Conservation (phyloP, 2,888 invertebrate genomes). For the Lasioglossum vierecki region DNA sequence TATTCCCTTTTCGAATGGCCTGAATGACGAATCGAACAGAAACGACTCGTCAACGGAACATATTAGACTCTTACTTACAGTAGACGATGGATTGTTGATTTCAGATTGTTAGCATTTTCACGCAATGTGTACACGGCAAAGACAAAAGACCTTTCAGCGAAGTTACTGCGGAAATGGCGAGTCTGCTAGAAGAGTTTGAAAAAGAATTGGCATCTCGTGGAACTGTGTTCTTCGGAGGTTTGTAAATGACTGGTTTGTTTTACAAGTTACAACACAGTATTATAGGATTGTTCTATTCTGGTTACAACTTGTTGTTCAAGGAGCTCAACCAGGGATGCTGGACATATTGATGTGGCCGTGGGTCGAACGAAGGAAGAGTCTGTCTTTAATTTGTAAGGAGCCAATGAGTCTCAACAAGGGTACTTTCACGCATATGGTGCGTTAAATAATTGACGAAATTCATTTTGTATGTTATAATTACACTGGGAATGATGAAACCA, state of each 20-base stretch:
- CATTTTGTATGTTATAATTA: neutral
- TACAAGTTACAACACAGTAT: neutral
- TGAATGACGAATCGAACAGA: too few species aligned
- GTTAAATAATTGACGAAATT: constrained; percentile 31
- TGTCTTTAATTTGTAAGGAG: constrained; percentile 74
- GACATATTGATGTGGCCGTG: constrained; percentile 84
- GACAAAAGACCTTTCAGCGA: constrained; percentile 73
- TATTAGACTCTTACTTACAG: neutral
- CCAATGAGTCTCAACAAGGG: constrained; percentile 71
- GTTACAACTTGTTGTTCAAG: constrained; percentile 50
- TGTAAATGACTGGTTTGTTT: constrained; percentile 1
- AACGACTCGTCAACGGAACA: too few species aligned
- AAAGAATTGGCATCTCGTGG: constrained; percentile 80
- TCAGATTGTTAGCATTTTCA: constrained; percentile 74
- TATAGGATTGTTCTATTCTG: constrained; percentile 22
- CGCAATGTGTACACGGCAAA: constrained; percentile 72
- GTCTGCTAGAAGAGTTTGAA: constrained; percentile 80
- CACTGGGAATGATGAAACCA: too few species aligned
- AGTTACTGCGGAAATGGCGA: constrained; percentile 73
- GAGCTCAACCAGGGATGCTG: constrained; percentile 80
- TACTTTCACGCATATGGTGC: constrained; percentile 75
- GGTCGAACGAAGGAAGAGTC: constrained; percentile 80
- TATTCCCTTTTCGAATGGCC: too few species aligned
- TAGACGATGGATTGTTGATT: neutral
- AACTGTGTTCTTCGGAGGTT: constrained; percentile 82